Evolutionary conservation across 2,113 vertebrate genomes (phyloP), one percentile per base, ranked within the genome.

Genomic region (Pampusana beccarii): DNA sequence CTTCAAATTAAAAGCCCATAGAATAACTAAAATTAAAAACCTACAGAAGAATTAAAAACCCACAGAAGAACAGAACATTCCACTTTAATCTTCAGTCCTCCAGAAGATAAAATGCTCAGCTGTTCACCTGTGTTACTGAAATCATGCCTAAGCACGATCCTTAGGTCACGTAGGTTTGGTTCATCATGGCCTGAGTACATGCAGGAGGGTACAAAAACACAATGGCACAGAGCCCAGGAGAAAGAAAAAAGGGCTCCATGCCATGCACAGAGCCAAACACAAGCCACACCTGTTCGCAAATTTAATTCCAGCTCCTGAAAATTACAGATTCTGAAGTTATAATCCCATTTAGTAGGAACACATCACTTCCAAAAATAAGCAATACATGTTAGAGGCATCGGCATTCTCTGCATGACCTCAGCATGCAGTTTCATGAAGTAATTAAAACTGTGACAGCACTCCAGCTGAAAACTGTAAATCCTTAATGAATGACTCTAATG

Each of bases 371-470:
- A 61, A 73, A 84, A 91, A 71, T 26, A 93, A 83, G 44, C 50
- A 93, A 13, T 50, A 62, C 15, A 7, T 9, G 20, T 70, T 66
- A 56, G 13, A 83, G 18, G 36, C n/a, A 90, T 1, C 2, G 5
- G 66, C 53, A 54, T 78, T 83, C 88, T 88, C 79, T 88, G 46
- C 84, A 50, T 58, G 79, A 94, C 50, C 61, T 88, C 81, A 82
- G 82, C 71, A 40, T 58, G 71, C 10, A 61, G 54, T 29, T 86
- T 66, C 85, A 77, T 67, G 79, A 86, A 87, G 67, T 73, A 92
- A 88, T 92, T 88, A 86, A 86, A 88, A 82, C 3, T 80, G 79
- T 91, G 88, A 96, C 87, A 96, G 81, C 71, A 69, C 54, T 77
- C 62, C 78, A 93, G 62, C 42, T 83, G 40, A 93, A 95, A 86